Evolutionary conservation across 2,888 invertebrate genomes (phyloP), one percentile per base, ranked within the genome.

Genomic region (Acrobasis repandana): DNA sequence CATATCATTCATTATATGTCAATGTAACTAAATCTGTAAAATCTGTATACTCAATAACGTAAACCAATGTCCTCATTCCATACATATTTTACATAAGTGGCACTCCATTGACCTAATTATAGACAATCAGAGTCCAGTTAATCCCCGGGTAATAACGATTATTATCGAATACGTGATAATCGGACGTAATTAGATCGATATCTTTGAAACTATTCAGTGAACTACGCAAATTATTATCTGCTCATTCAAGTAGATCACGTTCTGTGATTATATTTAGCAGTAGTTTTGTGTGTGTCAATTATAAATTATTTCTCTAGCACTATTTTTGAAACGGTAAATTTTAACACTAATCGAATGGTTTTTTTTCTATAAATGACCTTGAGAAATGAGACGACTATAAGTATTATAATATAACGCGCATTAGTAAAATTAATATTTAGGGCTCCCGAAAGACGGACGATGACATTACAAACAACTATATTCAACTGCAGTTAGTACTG

Each of bases 101-200:
- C 68, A 63, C 67, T 73, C 51, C 18, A 63, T 50, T 70, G 74
- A 76, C 77, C 75, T 75, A 69, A 70, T 72, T 76, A 67, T 63
- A 63, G 60, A 66, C 61, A 65, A 52, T 52, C 52, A 16, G 36
- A 36, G 52, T 16, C 33, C 52, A 52, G 52, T 28, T 46, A 56
- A 56, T 46, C 46, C 43, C 56, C 56, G 16, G 10, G 28, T 20
- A 46, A 46, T 46, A 20, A 43, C 20, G 43, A 46, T 56, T 56
- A 46, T 56, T 56, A 56, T 56, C 56, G 46, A 56, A 52, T 52
- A 16, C 52, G 36, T 52, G 52, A 16, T 52, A 52, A 52, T 52
- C 52, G 52, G 18, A 60, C 64, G 50, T 56, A 62, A 63, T 67
- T 64, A 61, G 48, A 50, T 62, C 18, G 57, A 58, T 65, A 67